A percentile compares a stretch with the other conserved stretches of the same genome.
phyloP scores from a whole-genome alignment of 2,888 invertebrate species.

The Acrocera orbiculus region DNA sequence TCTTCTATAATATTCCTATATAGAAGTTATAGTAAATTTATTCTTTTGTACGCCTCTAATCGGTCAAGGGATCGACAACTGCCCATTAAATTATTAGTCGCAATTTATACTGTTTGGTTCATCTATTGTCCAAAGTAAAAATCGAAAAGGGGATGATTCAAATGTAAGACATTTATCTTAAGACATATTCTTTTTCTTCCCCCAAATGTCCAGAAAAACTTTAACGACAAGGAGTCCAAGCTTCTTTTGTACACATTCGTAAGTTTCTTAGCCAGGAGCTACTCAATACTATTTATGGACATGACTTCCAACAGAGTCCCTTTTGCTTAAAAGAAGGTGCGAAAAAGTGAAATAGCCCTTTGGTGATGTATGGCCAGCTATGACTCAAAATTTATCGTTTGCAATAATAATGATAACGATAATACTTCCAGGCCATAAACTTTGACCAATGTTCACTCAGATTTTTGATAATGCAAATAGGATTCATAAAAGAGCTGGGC shows the following conservation, averaged over 20 bases:
- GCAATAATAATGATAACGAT: constrained; percentile 7
- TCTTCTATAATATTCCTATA: no score
- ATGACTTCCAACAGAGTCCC: constrained; percentile 2
- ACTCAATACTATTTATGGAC: neutral
- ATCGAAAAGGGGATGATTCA: constrained; percentile 1
- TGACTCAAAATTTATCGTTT: constrained; percentile 8
- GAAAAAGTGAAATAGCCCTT: constrained; percentile 3
- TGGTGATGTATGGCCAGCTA: constrained; percentile 4
- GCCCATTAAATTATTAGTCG: constrained; percentile 10
- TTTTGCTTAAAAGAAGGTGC: constrained; percentile 7
- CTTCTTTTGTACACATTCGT: neutral
- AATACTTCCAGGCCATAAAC: constrained; percentile 9
- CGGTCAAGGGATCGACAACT: constrained; percentile 9
- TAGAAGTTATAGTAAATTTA: no score
- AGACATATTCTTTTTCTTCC: constrained; percentile 5
- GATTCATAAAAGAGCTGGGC: no score
- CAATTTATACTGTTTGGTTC: constrained; percentile 6
- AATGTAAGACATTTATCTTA: constrained; percentile 7
- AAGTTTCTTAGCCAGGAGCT: constrained; percentile 2
- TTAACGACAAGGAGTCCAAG: constrained; percentile 5
- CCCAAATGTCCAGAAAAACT: constrained; percentile 5
- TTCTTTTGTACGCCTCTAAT: constrained; percentile 9
- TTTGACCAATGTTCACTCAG: constrained; percentile 5
- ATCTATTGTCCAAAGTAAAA: constrained; percentile 1
- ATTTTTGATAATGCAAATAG: constrained; percentile 7